phyloP scores from a whole-genome alignment of 30 jellyfish, hydroid and myxozoan genomes.

The Aurelia aurita complex sp. Pacific region DNA sequence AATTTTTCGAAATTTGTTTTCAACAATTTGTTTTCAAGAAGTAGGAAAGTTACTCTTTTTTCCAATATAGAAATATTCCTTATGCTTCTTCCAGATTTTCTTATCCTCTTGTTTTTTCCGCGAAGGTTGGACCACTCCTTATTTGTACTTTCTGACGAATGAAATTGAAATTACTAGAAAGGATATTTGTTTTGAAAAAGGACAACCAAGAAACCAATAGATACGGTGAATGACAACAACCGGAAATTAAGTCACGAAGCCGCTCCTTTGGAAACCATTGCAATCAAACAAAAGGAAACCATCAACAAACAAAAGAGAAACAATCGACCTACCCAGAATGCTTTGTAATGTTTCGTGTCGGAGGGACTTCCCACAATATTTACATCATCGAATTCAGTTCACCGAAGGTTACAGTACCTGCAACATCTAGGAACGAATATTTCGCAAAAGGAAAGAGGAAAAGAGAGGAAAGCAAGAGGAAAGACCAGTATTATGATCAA shows the following conservation, averaged over 20 bases:
- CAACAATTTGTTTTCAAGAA: too few relatives aligned
- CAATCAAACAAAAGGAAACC: background rate
- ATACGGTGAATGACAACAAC: background rate
- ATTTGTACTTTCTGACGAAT: too few relatives aligned
- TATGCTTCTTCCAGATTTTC: too few relatives aligned
- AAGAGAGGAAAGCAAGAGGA: background rate
- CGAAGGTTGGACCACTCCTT: too few relatives aligned
- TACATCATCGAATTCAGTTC: constrained; percentile 29
- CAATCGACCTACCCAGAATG: constrained; percentile 56
- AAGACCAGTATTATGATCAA: background rate
- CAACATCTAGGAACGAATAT: background rate
- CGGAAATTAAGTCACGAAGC: background rate
- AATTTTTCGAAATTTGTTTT: too few relatives aligned
- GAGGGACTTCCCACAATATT: constrained; percentile 38
- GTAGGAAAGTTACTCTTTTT: too few relatives aligned
- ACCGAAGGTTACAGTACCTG: constrained; percentile 9
- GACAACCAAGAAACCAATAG: too few relatives aligned
- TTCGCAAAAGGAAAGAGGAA: background rate
- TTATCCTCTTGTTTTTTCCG: too few relatives aligned
- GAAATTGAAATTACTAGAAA: too few relatives aligned
- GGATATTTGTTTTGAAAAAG: too few relatives aligned
- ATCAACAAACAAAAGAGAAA: constrained; percentile 3
- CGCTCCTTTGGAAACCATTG: constrained; percentile 1
- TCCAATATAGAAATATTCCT: too few relatives aligned
- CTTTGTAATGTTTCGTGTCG: constrained; percentile 32